A percentile compares a stretch with the other conserved stretches of the same genome.
Evolutionary conservation across 2,113 vertebrate genomes (phyloP).

Genomic region (Hemiscyllium ocellatum): DNA sequence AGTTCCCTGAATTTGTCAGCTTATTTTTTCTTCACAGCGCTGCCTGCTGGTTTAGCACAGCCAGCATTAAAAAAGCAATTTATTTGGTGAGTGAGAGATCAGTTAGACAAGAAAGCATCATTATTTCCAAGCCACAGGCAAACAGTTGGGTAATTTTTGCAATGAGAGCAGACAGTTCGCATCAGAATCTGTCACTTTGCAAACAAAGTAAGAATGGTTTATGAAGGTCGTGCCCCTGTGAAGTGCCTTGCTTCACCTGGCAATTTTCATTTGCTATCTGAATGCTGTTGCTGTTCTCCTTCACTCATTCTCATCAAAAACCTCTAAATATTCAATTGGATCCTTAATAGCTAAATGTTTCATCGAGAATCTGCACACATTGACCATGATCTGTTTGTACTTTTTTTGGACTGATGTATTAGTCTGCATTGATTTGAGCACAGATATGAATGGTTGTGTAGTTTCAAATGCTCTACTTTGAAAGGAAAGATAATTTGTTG

Average conservation of each 20-base stretch:
- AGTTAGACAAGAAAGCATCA: neutral
- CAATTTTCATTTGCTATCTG: neutral
- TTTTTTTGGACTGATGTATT: neutral
- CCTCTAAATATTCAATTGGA: neutral
- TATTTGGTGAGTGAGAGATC: neutral
- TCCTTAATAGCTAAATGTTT: neutral
- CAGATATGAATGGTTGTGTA: neutral
- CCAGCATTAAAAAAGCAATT: neutral
- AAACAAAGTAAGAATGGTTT: neutral
- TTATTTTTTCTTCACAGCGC: neutral
- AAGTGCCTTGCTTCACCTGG: neutral
- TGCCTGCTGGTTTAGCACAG: neutral
- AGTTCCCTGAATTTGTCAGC: neutral
- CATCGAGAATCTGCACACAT: neutral
- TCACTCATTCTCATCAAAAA: neutral
- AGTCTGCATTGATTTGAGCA: neutral
- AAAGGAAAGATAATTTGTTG: neutral
- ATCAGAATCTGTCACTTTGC: neutral
- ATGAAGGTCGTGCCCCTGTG: neutral
- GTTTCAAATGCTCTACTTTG: neutral
- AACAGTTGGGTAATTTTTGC: neutral
- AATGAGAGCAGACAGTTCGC: neutral
- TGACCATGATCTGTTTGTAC: neutral
- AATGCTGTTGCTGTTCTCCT: neutral
- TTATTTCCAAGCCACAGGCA: slow-evolving; percentile 1